These are phyloP conservation scores for Ophion ellenae DNA, from an alignment of 2,888 invertebrate species.

Conservation along the genomic window DNA sequence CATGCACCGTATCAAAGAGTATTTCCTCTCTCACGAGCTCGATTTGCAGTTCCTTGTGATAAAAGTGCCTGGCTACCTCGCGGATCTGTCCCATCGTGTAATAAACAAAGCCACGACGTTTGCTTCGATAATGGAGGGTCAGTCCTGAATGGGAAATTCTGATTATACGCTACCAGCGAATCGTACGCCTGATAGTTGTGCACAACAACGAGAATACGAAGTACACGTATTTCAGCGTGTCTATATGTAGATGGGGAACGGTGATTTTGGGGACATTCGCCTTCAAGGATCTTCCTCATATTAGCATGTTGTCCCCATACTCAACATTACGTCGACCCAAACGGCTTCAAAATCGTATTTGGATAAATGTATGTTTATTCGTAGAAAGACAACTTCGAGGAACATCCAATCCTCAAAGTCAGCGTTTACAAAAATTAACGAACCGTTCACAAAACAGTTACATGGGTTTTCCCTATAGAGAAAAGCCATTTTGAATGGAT, in stretches of 20 bases:
- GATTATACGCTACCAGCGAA: slow-evolving; percentile 45
- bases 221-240: neutral
- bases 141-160: slow-evolving; percentile 86
- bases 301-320: neutral
- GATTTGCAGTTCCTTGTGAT: slow-evolving; percentile 97
- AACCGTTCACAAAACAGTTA: neutral
- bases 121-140: slow-evolving; percentile 96
- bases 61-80: slow-evolving; percentile 96
- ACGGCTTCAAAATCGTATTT: neutral
- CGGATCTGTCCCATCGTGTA: slow-evolving; percentile 98
- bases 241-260: neutral
- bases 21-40: slow-evolving; percentile 94
- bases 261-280: neutral
- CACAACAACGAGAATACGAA: slow-evolving; percentile 1
- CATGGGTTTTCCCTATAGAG: neutral
- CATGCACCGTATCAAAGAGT: slow-evolving; percentile 95
- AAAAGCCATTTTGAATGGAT: too few relatives aligned
- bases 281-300: neutral
- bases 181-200: neutral
- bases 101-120: slow-evolving; percentile 96
- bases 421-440: neutral
- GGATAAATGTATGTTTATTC: neutral
- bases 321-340: neutral
- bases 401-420: neutral
- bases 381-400: neutral